Conservation (phyloP, 92 coral and sea anemone genomes). For the Virgularia gustaviana region DNA sequence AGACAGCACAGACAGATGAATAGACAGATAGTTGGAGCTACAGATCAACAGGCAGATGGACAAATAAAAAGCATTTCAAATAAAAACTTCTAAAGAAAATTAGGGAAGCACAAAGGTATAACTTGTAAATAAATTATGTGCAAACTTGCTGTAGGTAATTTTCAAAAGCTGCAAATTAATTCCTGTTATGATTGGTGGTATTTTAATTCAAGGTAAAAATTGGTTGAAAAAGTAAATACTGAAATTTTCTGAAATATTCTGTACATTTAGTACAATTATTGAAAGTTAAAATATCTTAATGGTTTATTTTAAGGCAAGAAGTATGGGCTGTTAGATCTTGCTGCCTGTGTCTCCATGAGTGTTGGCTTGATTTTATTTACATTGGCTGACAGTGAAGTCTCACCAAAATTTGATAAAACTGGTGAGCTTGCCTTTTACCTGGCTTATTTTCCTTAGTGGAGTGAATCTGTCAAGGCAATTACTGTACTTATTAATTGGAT, state of each 20-base stretch:
- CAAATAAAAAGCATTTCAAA: too few species aligned
- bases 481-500: background rate
- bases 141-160: slow-evolving; percentile 63
- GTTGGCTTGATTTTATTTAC: slow-evolving; percentile 83
- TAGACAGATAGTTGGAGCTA: too few species aligned
- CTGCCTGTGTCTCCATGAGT: slow-evolving; percentile 91
- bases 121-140: background rate
- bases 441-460: too few species aligned
- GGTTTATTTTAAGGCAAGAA: slow-evolving; percentile 59
- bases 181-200: slow-evolving; percentile 98
- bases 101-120: background rate
- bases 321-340: slow-evolving; percentile 66
- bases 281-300: background rate
- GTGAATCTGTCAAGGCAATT: too few species aligned
- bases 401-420: slow-evolving; percentile 87
- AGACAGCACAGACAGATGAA: too few species aligned
- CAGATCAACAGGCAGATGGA: too few species aligned
- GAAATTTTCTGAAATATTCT: background rate
- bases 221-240: background rate
- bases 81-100: too few species aligned
- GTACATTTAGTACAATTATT: background rate
- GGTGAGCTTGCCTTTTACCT: too few species aligned
- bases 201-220: slow-evolving; percentile 78
- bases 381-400: slow-evolving; percentile 87
- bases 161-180: slow-evolving; percentile 96